Percentiles rank a stretch among this genome's conserved stretches.
Conservation (phyloP, 2,797 vertebrate genomes). For the Coregonus suidteri region DNA sequence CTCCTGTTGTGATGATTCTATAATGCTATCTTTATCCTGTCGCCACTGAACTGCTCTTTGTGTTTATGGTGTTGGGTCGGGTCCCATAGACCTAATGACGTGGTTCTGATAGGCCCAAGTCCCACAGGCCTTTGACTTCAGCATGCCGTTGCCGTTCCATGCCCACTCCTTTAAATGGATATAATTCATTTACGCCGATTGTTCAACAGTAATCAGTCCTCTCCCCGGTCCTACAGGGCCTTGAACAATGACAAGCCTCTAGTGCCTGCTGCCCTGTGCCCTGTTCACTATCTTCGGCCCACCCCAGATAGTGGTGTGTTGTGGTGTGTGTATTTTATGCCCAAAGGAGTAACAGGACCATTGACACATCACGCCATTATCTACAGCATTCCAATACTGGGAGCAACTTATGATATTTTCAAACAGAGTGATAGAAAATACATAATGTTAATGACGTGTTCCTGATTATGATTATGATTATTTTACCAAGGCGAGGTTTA, state of each 20-base stretch:
- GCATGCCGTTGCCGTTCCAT: constrained; percentile 63
- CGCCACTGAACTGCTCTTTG: constrained; percentile 38
- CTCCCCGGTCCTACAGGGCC: constrained; percentile 65
- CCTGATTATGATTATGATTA: neutral
- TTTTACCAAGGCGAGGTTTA: neutral
- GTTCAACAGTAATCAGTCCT: constrained; percentile 76
- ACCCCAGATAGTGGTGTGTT: constrained; percentile 21
- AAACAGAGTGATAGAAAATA: neutral
- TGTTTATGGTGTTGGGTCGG: constrained; percentile 62
- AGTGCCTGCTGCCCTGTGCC: constrained; percentile 49
- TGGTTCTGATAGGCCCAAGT: constrained; percentile 69
- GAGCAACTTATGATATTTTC: neutral
- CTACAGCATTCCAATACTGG: neutral
- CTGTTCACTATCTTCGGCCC: constrained; percentile 26
- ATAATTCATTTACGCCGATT: constrained; percentile 78
- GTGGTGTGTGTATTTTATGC: constrained; percentile 8
- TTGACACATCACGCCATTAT: neutral
- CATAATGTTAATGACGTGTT: neutral
- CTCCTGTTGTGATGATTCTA: constrained; percentile 39
- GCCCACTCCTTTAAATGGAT: constrained; percentile 76
- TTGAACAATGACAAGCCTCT: constrained; percentile 68
- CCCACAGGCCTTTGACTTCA: constrained; percentile 69
- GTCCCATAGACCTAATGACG: constrained; percentile 78
- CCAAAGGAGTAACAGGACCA: neutral
- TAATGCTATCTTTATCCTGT: constrained; percentile 30